These are phyloP conservation scores for Adineta ricciae DNA, from an alignment of 2,888 invertebrate genomes.

Conservation along the genomic window DNA sequence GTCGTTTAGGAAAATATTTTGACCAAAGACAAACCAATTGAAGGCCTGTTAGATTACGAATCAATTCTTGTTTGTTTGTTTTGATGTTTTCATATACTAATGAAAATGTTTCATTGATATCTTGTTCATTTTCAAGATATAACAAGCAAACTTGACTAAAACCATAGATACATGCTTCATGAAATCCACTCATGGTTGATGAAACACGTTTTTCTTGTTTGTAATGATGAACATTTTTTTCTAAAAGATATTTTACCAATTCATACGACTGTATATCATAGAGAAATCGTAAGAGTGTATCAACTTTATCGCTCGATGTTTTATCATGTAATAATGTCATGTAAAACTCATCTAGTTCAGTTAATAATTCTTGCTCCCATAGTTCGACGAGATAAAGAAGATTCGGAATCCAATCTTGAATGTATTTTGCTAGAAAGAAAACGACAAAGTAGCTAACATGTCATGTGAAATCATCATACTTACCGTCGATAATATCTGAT, in stretches of 20 bases:
- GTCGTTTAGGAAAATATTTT: slow-evolving; percentile 15
- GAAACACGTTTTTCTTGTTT: not conserved
- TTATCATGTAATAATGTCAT: not conserved
- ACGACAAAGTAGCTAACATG: not conserved
- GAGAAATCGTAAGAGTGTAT: not conserved
- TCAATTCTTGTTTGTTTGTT: not conserved
- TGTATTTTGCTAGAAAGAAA: not conserved
- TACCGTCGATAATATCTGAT: not conserved
- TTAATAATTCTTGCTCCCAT: not conserved
- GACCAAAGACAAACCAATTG: slow-evolving; percentile 15
- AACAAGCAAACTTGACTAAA: slow-evolving; percentile 10
- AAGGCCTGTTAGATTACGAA: not conserved
- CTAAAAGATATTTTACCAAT: not conserved
- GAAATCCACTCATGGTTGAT: not conserved
- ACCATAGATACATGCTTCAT: slow-evolving; percentile 1
- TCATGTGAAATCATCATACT: not conserved
- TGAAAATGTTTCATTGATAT: slow-evolving; percentile 13
- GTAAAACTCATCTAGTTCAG: not conserved
- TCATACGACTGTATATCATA: not conserved
- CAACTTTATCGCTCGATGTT: not conserved
- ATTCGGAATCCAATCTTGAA: not conserved
- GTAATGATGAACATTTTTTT: slow-evolving; percentile 10
- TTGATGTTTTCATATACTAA: not conserved
- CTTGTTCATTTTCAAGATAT: not conserved
- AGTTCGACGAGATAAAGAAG: not conserved